Base-by-base conservation (phyloP, 2,797 vertebrate species). In the Gymnopithys bicolor region DNA sequence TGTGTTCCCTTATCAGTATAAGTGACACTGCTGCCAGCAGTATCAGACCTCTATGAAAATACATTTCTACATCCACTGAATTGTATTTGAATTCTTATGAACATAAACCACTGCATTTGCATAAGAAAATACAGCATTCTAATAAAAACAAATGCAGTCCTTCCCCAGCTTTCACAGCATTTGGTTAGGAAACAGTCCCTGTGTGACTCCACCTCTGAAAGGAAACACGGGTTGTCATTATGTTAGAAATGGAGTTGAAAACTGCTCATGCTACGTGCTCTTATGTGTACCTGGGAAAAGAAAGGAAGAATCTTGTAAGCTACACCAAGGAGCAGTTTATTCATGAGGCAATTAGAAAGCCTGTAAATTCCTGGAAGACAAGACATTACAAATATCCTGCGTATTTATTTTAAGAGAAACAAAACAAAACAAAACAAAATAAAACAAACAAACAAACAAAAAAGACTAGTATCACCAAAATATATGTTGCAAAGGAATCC, bases 321-420 rank as follows among this genome's bases (percentile, higher is more conserved):
- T 24, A 45, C 21, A 22, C 19, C 32, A 86, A 64, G 6, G 27
- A 93, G 10, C 4, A 48, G 3, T 64, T 86, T 92, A 71, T 75
- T 88, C 63, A 48, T 55, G 63, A 59, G 49, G 18, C 45, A 59
- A 32, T 12, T 35, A 60, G 52, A 85, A 88, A 67, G 23, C 10
- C 45, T 69, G 43, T 33, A 59, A 53, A 81, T 59, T 84, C 14
- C 5, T 55, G 37, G 13, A 41, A 67, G 58, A 53, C 2, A 39
- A 78, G 45, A 39, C 3, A 32, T 45, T 43, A 17, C 17, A 74
- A 52, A 56, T 71, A 79, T 39, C 19, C 35, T 88, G 35, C 35
- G 33, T 66, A 35, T 68, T 89, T 97, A 87, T 92, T 93, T 95
- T 92, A 67, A 81, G 73, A 90, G 48, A 95, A 69, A 84, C 48